Evolutionary conservation across 2,113 vertebrate genomes (phyloP), one percentile per base, ranked within the genome.

Genomic region (Marmota monax): DNA sequence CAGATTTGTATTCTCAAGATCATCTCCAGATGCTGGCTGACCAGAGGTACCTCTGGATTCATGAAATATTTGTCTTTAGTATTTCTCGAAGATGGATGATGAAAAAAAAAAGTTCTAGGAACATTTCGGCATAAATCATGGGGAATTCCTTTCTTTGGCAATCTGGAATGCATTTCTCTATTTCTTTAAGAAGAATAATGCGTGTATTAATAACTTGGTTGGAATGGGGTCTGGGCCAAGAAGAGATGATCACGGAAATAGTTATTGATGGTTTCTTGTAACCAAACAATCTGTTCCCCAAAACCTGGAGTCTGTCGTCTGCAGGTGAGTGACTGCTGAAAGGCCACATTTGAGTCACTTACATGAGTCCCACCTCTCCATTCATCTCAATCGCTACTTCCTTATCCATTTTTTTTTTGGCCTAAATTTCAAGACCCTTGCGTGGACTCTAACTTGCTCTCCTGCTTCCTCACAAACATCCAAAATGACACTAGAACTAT

Each of bases 121-220:
- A 92, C 72, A 92, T 45, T 98, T 97, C 48, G 76, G 16, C 92
- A 97, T 98, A 97, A 98, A 98, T 98, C 96, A 98, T 14, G 17
- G 77, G 73, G 48, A 92, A 97, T 97, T 97, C 94, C 96, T 97
- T 97, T 92, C 94, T 98, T 93, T 97, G 97, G 97, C 96, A 97
- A 97, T 96, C 92, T 98, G 97, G 97, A 97, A 98, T 97, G 96
- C 92, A 95, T 98, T 98, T 97, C 73, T 96, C 88, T 97, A 94
- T 97, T 98, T 97, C 97, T 97, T 96, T 97, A 97, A 98, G 96
- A 97, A 97, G 97, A 98, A 97, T 97, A 97, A 98, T 97, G 96
- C 95, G 76, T 95, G 58, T 96, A 96, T 96, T 98, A 98, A 98
- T 97, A 97, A 97, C 77, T 92, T 97, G 87, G 94, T 84, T 95